phyloP scores from a whole-genome alignment of 2,888 invertebrate species.

The Nymphalis urticae region DNA sequence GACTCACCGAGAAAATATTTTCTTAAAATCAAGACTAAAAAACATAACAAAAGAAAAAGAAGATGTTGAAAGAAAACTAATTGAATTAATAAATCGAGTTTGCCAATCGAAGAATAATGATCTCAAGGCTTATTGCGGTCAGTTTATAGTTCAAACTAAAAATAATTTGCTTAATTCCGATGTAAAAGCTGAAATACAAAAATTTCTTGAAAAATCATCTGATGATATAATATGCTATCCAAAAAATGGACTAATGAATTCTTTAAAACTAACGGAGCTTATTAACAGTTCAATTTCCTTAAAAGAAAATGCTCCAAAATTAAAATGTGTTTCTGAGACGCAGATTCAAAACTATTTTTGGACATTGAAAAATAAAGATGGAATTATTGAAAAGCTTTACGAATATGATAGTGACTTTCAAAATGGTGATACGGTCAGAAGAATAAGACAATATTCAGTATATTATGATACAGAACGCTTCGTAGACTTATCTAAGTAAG shows the following conservation, averaged over 20 bases:
- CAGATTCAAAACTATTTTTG: constrained; percentile 56
- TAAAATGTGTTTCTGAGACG: constrained; percentile 61
- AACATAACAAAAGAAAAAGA: constrained; percentile 61
- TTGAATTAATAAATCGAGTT: constrained; percentile 60
- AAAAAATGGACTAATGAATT: not conserved
- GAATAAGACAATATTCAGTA: constrained; percentile 71
- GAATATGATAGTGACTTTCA: constrained; percentile 62
- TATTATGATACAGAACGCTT: constrained; percentile 70
- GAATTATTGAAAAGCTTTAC: constrained; percentile 69
- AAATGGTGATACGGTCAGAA: constrained; percentile 61
- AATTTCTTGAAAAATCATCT: constrained; percentile 51
- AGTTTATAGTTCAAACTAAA: constrained; percentile 60
- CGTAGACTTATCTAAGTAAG: constrained; percentile 60
- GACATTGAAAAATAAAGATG: constrained; percentile 72
- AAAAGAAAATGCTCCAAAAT: constrained; percentile 54
- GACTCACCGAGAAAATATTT: constrained; percentile 67
- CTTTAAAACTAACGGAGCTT: constrained; percentile 42
- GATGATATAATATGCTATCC: not conserved
- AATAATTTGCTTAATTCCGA: constrained; percentile 60
- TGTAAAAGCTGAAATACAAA: constrained; percentile 58
- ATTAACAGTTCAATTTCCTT: constrained; percentile 5
- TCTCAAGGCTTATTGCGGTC: constrained; percentile 62
- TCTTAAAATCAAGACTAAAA: constrained; percentile 57
- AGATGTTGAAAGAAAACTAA: constrained; percentile 57
- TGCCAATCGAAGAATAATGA: constrained; percentile 61